Conservation (phyloP, 2,113 vertebrate genomes). For the Poeciliopsis retropinna region DNA sequence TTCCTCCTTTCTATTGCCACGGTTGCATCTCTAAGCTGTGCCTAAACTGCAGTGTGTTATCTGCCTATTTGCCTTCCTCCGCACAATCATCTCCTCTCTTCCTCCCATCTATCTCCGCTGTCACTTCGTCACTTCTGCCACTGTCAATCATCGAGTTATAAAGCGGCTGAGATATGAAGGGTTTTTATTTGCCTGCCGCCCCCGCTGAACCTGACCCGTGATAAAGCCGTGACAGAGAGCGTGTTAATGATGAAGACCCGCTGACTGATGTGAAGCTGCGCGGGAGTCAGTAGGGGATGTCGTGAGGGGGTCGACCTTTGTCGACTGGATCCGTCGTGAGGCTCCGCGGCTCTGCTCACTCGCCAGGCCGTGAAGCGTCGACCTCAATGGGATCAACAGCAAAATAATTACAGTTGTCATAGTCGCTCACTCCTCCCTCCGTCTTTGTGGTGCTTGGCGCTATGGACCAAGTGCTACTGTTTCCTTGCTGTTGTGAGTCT, state of each 20-base stretch:
- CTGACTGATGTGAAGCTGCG: constrained; percentile 63
- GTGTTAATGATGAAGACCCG: constrained; percentile 63
- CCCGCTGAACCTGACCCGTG: constrained; percentile 64
- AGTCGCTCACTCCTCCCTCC: not conserved
- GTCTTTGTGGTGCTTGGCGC: not conserved
- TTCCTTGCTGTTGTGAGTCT: not conserved
- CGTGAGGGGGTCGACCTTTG: constrained; percentile 63
- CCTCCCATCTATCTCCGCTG: constrained; percentile 44
- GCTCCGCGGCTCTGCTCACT: constrained; percentile 10
- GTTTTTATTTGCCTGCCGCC: constrained; percentile 62
- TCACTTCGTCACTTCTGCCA: constrained; percentile 49
- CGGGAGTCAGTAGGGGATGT: constrained; percentile 42
- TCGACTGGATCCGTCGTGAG: constrained; percentile 20
- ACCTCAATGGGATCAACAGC: constrained; percentile 24
- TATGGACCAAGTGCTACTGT: not conserved
- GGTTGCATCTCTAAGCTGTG: not conserved
- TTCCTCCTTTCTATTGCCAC: not conserved
- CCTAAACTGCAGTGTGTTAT: not conserved
- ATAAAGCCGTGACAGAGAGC: constrained; percentile 63
- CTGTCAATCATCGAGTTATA: constrained; percentile 71
- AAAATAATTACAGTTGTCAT: constrained; percentile 33
- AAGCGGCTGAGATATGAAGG: constrained; percentile 64
- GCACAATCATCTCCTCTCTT: constrained; percentile 15
- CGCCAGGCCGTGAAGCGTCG: constrained; percentile 22
- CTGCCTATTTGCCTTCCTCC: constrained; percentile 10